Conservation (phyloP, 2,888 invertebrate genomes). For the Odontomyia ornata region DNA sequence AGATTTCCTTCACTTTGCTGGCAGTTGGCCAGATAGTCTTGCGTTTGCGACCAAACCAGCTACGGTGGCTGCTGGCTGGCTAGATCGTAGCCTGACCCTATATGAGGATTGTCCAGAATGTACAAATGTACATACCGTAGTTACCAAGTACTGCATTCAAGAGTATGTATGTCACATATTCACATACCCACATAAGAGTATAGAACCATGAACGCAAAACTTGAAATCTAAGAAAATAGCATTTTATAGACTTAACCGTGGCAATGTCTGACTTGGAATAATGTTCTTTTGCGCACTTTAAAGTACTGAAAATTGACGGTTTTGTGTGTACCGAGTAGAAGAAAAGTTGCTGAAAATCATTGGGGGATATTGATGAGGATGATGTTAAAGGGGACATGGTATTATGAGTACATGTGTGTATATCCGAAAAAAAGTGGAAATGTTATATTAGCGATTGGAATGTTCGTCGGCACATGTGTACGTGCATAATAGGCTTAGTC, state of each 20-base stretch:
- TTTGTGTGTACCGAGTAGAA: neutral
- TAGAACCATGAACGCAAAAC: neutral
- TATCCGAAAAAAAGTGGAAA: no score
- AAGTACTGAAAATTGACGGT: neutral
- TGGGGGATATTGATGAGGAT: neutral
- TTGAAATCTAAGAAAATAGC: conserved; percentile 21
- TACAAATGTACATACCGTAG: no score
- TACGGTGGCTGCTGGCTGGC: neutral
- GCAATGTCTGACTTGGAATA: conserved; percentile 13
- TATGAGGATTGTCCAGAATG: no score
- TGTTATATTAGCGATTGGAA: no score
- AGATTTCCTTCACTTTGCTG: conserved; percentile 9
- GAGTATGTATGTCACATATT: neutral
- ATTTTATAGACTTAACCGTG: conserved; percentile 11
- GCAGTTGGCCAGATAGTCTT: neutral
- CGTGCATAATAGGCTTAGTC: no score
- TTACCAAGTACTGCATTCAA: neutral
- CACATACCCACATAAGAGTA: conserved; percentile 4
- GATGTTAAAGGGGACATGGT: neutral
- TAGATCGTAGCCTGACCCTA: neutral
- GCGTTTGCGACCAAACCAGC: neutral
- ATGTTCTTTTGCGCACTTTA: conserved; percentile 27
- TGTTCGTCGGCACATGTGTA: no score
- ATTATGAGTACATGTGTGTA: neutral
- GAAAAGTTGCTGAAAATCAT: neutral